Evolutionary conservation across 2,888 invertebrate species (phyloP), one percentile per base, ranked within the genome.

Genomic region (Drosophila borealis): DNA sequence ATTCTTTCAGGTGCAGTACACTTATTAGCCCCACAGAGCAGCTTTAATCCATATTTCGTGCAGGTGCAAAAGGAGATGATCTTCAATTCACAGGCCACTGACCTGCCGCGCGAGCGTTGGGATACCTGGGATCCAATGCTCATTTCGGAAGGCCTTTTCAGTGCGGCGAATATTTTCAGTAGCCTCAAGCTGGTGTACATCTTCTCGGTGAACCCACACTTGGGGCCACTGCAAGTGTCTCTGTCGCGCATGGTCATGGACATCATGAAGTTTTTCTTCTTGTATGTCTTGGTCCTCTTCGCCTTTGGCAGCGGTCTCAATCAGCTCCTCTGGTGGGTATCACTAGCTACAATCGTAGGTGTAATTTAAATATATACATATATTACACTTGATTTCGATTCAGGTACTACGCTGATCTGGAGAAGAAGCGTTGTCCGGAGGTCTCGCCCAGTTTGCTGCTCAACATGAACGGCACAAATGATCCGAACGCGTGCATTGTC

Each of bases 91-190:
- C 93, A 93, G 70, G 94, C 95, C 90, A 92, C 93, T 5, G 95
- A 95, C 89, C 94, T 95, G 80, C 96, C 96, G 53, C 94, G 99
- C 66, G 97, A 97, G 92, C 94, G 97, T 81, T 99, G 99, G 99
- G 98, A 99, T 93, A 96, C 98, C 6, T 99, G 98, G 97, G 99
- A 99, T 93, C 99, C 99, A 17, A 99, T 98, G 96, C 94, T 99
- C 81, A 97, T 94, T n/a, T 97, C 98, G 29, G 98, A 98, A 93
- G 98, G 98, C 36, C 94, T 99, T 57, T 99, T 99, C 93, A 99
- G 99, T 14, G 98, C 99, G 17, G 99, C 99, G 77, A 99, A 99
- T 93, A 99, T 99, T 93, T 98, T 97, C 94, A 98, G 91, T 91
- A 90, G 91, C 90, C 91, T 99, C 83, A 99, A 99, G 93, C 94